phyloP scores from a whole-genome alignment of 2,888 invertebrate genomes.

The Metalampra italica region DNA sequence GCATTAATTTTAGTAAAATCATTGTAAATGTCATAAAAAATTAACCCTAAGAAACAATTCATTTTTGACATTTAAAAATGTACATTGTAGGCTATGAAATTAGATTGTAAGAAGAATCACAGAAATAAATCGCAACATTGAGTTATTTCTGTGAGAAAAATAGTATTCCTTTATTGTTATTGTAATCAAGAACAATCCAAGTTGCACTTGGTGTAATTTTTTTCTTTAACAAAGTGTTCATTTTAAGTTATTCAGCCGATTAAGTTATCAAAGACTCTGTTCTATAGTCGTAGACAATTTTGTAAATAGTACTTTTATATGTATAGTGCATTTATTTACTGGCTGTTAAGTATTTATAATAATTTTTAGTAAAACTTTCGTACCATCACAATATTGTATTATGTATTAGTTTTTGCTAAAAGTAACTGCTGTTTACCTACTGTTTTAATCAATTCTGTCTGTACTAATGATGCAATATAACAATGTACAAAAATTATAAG shows the following conservation, averaged over 20 bases:
- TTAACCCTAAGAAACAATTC: background rate
- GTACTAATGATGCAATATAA: constrained; percentile 68
- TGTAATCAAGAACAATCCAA: constrained; percentile 31
- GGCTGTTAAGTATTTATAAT: constrained; percentile 66
- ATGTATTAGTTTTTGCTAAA: constrained; percentile 33
- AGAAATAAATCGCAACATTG: no score
- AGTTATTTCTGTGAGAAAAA: no score
- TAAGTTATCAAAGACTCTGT: constrained; percentile 30
- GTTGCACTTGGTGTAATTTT: constrained; percentile 36
- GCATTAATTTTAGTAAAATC: constrained; percentile 3
- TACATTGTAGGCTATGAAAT: constrained; percentile 35
- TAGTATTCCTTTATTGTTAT: constrained; percentile 57
- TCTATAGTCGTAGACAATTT: constrained; percentile 38
- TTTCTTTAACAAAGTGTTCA: constrained; percentile 40
- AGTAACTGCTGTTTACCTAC: constrained; percentile 39
- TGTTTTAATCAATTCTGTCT: constrained; percentile 36
- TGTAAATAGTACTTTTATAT: constrained; percentile 67
- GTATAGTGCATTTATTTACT: constrained; percentile 72
- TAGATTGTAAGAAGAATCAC: constrained; percentile 47
- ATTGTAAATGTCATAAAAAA: constrained; percentile 3
- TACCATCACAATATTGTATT: constrained; percentile 45
- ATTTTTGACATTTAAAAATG: background rate
- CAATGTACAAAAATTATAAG: constrained; percentile 75
- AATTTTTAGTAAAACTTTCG: constrained; percentile 32
- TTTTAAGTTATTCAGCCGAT: constrained; percentile 56